Conservation (phyloP, 2,113 vertebrate genomes). For the Myiagra hebetior region DNA sequence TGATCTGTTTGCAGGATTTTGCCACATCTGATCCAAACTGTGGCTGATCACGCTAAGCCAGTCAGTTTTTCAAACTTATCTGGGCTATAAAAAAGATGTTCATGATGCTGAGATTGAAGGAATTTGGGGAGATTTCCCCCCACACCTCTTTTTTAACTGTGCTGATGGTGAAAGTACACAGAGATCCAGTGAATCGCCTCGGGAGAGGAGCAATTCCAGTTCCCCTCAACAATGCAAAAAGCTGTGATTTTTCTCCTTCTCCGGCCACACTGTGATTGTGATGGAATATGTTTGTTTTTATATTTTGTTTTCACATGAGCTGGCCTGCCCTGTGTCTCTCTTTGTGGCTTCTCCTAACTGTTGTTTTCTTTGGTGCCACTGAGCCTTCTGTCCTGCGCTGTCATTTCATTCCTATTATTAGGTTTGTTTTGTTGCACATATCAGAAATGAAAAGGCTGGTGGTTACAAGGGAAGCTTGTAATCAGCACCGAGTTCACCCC, state of each 20-base stretch:
- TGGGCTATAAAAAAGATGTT: background rate
- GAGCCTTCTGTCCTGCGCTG: slow-evolving; percentile 64
- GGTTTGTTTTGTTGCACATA: slow-evolving; percentile 68
- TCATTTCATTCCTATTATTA: slow-evolving; percentile 75
- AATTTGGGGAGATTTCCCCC: background rate
- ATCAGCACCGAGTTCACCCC: slow-evolving; percentile 64
- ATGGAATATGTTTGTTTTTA: background rate
- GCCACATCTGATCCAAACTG: background rate
- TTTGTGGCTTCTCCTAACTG: slow-evolving; percentile 66
- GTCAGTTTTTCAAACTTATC: background rate
- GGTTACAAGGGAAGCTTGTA: slow-evolving; percentile 69
- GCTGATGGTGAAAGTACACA: background rate
- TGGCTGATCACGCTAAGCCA: background rate
- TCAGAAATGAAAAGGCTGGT: slow-evolving; percentile 73
- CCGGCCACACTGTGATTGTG: background rate
- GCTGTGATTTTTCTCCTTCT: slow-evolving; percentile 45
- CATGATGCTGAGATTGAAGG: background rate
- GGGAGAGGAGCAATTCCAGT: background rate
- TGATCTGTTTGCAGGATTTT: background rate
- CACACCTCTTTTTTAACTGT: background rate
- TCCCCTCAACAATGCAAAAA: slow-evolving; percentile 7
- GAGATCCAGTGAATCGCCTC: background rate
- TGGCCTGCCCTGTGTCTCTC: slow-evolving; percentile 51
- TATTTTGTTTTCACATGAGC: slow-evolving; percentile 63
- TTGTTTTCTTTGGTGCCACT: slow-evolving; percentile 57